Conservation (phyloP, 2,888 invertebrate genomes). For the Euproctis similis region DNA sequence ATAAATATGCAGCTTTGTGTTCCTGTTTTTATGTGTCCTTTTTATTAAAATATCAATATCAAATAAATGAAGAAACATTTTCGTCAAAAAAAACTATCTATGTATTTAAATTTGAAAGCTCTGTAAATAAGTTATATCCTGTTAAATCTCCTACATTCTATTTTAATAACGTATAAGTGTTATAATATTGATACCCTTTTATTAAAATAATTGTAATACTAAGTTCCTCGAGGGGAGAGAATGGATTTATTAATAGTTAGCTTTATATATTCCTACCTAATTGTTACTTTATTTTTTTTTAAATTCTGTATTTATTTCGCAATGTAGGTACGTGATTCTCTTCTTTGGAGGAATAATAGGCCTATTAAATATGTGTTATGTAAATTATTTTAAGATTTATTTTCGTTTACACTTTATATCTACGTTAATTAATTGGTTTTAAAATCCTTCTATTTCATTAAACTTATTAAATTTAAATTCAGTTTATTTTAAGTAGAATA, state of each 20-base stretch:
- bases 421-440: slow-evolving; percentile 15
- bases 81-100: slow-evolving; percentile 18
- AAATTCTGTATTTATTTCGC: no score
- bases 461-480: no score
- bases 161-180: slow-evolving; percentile 72
- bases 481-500: slow-evolving; percentile 17
- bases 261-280: not conserved
- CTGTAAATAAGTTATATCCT: slow-evolving; percentile 73
- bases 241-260: slow-evolving; percentile 8
- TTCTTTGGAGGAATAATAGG: slow-evolving; percentile 49
- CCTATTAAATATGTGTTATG: slow-evolving; percentile 45
- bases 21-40: slow-evolving; percentile 18
- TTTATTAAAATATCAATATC: slow-evolving; percentile 11
- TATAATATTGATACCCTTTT: slow-evolving; percentile 66
- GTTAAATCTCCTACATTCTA: slow-evolving; percentile 75
- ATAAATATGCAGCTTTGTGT: slow-evolving; percentile 18
- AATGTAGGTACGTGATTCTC: no score
- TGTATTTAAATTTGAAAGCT: slow-evolving; percentile 21
- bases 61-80: slow-evolving; percentile 23
- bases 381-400: no score
- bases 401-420: no score
- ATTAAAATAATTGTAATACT: slow-evolving; percentile 39
- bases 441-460: slow-evolving; percentile 14
- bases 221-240: slow-evolving; percentile 48
- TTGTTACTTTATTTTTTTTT: slow-evolving; percentile 7